Evolutionary conservation across 2,113 vertebrate species (phyloP).

Genomic region (Pelobates fuscus): DNA sequence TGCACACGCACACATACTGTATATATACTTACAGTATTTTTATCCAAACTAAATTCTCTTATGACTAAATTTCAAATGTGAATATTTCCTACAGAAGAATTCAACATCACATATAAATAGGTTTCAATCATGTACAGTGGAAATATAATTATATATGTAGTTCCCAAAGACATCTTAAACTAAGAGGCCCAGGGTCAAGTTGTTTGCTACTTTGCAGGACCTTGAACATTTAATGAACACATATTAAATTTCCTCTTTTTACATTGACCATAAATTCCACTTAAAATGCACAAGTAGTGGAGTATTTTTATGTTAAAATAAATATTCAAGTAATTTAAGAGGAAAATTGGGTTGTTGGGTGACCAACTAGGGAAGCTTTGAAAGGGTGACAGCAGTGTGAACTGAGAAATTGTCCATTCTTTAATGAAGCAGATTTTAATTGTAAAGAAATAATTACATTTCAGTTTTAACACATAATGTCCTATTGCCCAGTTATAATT

Average conservation of each 20-base stretch:
- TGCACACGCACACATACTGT: neutral
- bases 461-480: too few relatives aligned
- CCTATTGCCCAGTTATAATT: too few relatives aligned
- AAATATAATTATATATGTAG: slow-evolving; percentile 28
- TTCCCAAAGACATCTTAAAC: slow-evolving; percentile 11
- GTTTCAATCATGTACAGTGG: slow-evolving; percentile 3
- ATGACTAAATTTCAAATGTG: neutral
- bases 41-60: neutral
- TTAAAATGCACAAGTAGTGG: slow-evolving; percentile 1
- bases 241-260: slow-evolving; percentile 18
- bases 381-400: too few relatives aligned
- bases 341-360: too few relatives aligned
- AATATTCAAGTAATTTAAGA: neutral
- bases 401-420: too few relatives aligned
- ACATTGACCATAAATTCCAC: slow-evolving; percentile 11
- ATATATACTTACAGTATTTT: neutral
- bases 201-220: slow-evolving; percentile 27
- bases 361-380: too few relatives aligned
- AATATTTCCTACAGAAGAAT: slow-evolving; percentile 12
- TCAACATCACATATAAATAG: neutral
- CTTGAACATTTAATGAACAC: slow-evolving; percentile 27
- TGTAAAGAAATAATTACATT: too few relatives aligned
- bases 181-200: slow-evolving; percentile 27
- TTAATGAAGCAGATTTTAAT: too few relatives aligned
- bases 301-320: neutral